A percentile compares a stretch with the other conserved stretches of the same genome.
These are phyloP conservation scores for Resseliella maxima DNA, from an alignment of 2,888 invertebrate species.

Conservation along the genomic window DNA sequence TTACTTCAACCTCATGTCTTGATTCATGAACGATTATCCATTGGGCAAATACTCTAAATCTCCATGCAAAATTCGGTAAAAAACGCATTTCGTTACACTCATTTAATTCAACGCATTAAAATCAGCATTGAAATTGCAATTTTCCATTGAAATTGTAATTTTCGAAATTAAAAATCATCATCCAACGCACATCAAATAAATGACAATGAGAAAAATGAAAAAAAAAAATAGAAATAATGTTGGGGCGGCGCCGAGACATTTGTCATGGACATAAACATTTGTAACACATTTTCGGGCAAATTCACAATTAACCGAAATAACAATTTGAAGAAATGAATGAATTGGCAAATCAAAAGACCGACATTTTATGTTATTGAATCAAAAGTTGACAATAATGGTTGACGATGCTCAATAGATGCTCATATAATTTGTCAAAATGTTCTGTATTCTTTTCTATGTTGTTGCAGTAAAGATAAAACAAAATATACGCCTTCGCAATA, in stretches of 20 bases:
- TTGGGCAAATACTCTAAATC: neutral
- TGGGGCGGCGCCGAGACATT: neutral
- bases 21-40: neutral
- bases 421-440: neutral
- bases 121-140: neutral
- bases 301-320: constrained; percentile 1
- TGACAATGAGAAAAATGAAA: neutral
- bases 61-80: neutral
- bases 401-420: neutral
- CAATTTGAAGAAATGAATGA: neutral
- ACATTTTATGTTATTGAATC: neutral
- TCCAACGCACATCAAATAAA: too few species aligned
- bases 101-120: neutral
- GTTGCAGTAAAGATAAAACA: neutral
- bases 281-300: neutral
- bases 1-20: neutral
- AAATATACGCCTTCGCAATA: neutral
- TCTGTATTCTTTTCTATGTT: neutral
- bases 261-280: neutral
- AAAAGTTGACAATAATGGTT: neutral
- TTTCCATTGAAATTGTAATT: neutral
- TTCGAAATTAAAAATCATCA: neutral
- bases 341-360: neutral
- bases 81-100: constrained; percentile 2
- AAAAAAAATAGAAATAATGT: neutral